Base-by-base conservation (phyloP, 37 sponge, comb jelly and placozoan species). In the Agelas oroides region DNA sequence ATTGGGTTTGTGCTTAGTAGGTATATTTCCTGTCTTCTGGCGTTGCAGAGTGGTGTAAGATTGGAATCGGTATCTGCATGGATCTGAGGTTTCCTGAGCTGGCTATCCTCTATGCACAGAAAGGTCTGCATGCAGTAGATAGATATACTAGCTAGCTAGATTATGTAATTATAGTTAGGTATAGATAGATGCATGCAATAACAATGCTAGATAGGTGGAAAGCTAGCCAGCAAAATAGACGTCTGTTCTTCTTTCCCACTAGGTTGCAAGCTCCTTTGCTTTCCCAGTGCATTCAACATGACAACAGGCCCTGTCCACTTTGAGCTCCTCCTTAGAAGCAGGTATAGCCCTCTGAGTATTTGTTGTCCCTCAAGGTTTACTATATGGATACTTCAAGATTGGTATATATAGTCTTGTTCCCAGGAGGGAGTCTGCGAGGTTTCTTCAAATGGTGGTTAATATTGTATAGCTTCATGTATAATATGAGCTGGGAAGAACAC, bases 271-370 rank as follows among this genome's bases (percentile, higher is more conserved):
- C 35, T 98, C 30, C 73, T 98, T 25, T 39, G 86, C 40, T 98
- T 92, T 77, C 97, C 99, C 23, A 95, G 95, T 62, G 93, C 97
- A 30, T 98, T 96, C 84, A 98, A 98, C 90, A 96, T 93, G 94
- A 91, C 88, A 14, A 96, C 99, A 38, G 99, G 99, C 5, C 99
- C 99, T 28, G 76, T 65, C 17, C 97, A 98, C 87, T 98, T 93
- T 91, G 99, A 98, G 55, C 88, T 96, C 57, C 87, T 98, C n/a
- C 52, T 80, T 0, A 84, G 94, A 73, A 88, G 75, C 69, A 83
- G 64, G 96, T 74, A 27, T 63, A 68, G 18, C 19, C 69, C 2
- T 31, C 69, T 31, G 28, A 27, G 35, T 6, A 68, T 12, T 8
- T 19, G 2, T 46, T 46, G 46, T 8, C n/a, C n/a, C n/a, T n/a